Conservation (phyloP, 2,113 vertebrate species). For the Enhydra lutris region DNA sequence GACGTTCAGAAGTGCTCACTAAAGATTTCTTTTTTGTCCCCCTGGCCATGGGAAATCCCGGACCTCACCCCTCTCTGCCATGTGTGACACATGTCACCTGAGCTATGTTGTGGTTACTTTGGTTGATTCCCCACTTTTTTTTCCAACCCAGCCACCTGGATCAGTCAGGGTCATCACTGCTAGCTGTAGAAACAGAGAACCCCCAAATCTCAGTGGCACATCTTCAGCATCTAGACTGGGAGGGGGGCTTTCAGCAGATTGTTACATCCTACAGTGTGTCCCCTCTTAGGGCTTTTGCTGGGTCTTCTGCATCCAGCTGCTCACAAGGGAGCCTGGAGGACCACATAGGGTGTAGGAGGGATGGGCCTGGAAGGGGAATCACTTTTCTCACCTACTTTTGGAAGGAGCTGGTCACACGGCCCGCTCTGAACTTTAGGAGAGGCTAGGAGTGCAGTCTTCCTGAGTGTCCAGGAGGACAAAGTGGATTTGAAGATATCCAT, state of each 20-base stretch:
- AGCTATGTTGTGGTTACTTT: accelerated
- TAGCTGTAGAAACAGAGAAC: background rate
- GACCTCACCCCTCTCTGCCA: accelerated
- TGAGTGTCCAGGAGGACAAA: background rate
- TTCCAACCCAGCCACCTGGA: no score
- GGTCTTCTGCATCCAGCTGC: background rate
- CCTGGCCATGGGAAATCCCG: background rate
- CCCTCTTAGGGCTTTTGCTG: background rate
- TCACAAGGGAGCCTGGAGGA: background rate
- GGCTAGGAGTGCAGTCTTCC: background rate
- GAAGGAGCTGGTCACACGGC: background rate
- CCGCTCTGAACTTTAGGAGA: background rate
- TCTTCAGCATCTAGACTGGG: accelerated
- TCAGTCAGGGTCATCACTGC: background rate
- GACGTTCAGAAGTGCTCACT: background rate
- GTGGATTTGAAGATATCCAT: background rate
- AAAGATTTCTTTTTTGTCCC: background rate
- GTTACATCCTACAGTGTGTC: background rate
- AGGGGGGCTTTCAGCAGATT: background rate
- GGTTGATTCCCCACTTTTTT: background rate
- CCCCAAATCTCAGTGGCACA: background rate
- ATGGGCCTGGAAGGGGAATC: background rate
- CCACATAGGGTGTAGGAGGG: accelerated
- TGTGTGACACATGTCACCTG: background rate
- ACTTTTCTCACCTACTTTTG: background rate